A percentile compares a stretch with the other conserved stretches of the same genome.
Conservation (phyloP, 1,140 invertebrate genomes). For the Sycophila sp. region DNA sequence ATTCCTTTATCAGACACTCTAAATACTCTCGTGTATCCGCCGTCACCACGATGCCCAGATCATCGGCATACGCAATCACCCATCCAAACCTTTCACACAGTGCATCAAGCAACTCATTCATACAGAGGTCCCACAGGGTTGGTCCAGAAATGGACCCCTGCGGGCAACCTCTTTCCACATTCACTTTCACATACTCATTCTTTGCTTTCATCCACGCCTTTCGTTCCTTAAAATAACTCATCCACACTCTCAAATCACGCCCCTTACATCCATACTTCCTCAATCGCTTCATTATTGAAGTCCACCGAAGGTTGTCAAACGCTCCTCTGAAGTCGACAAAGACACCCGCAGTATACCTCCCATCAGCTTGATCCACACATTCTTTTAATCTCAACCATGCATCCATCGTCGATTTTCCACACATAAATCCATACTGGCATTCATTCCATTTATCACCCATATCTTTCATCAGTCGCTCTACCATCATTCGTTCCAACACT, state of each 20-base stretch:
- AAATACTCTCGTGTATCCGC: background rate
- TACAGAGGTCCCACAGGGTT: background rate
- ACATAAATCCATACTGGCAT: background rate
- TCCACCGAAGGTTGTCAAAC: background rate
- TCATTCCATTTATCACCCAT: background rate
- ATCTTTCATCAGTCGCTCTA: slow-evolving; percentile 26
- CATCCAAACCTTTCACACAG: background rate
- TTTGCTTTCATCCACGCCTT: background rate
- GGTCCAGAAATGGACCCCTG: no score
- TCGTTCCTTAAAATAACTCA: background rate
- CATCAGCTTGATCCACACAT: background rate
- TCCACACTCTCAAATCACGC: background rate
- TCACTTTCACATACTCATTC: no score
- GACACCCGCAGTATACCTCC: background rate
- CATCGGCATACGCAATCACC: background rate
- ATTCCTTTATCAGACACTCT: background rate
- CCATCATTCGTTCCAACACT: slow-evolving; percentile 44
- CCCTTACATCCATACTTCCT: background rate
- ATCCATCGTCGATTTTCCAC: slow-evolving; percentile 12
- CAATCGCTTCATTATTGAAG: background rate
- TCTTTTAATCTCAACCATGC: background rate
- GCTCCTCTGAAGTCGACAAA: background rate
- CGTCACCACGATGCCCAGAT: background rate
- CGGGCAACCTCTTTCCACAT: no score
- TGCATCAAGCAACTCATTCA: background rate